Evolutionary conservation across 1,140 invertebrate genomes (phyloP), one percentile per base, ranked within the genome.

Genomic region (Notospermus geniculatus): DNA sequence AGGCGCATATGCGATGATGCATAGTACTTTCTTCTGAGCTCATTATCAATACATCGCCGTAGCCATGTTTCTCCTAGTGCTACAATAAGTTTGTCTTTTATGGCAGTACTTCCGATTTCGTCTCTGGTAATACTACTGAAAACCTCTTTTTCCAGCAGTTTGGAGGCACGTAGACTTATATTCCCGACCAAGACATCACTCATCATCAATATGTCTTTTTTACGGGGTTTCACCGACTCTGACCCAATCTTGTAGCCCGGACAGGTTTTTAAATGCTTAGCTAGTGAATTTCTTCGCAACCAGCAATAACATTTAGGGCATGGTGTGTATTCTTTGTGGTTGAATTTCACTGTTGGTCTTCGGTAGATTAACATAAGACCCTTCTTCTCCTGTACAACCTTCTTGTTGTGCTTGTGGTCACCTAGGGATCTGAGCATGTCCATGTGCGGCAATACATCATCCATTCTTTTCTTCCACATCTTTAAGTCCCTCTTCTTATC

Each of bases 1-100:
- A 63, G 56, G 41, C 55, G 17, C 56, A 63, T 63, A 5, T 43
- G 41, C 41, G 46, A 30, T 19, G 22, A 30, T 2, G 62, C 39
- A 30, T 63, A 63, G 41, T 63, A 54, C 22, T 27, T 53, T 30
- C 62, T 30, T 25, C 58, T 63, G 25, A 17, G 28, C 19, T 19
- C 23, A 54, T 63, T 63, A 28, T 63, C 55, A 17, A 63, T 19
- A 9, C 41, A 32, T 53, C 56, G 57, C 11, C 56, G 2, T 22
- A 63, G 32, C 62, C 61, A 63, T 17, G 28, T 58, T 19, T 63
- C 62, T 28, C 62, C 56, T 1, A 63, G 28, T n/a, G 36, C 28
- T n/a, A 63, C 30, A 52, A 63, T 63, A 4, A 59, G 23, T 19
- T 19, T 13, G 29, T 63, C 55, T 5, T 59, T 54, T 57, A 43